Conservation (phyloP, 1,140 invertebrate genomes). For the Bombus polaris region DNA sequence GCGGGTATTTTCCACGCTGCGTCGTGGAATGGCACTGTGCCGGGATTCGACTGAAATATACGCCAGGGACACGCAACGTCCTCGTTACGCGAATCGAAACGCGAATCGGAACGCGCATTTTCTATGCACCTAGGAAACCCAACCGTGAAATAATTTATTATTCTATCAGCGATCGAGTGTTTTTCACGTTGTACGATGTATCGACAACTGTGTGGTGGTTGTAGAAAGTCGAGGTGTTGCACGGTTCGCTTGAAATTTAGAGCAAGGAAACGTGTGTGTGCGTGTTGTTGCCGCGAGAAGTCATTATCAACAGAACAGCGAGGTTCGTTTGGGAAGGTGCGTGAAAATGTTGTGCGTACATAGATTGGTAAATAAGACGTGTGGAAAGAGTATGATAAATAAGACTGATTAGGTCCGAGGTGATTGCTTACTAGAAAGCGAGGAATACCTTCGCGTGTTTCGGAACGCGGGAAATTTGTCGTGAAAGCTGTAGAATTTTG, state of each 20-base stretch:
- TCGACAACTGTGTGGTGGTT: background rate
- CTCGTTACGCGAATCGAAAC: slow-evolving; percentile 20
- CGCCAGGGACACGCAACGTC: slow-evolving; percentile 5
- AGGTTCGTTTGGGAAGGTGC: background rate
- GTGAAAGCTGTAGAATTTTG: slow-evolving; percentile 1
- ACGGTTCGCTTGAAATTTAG: slow-evolving; percentile 23
- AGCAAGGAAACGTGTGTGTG: background rate
- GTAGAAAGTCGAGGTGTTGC: slow-evolving; percentile 8
- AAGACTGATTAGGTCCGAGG: background rate
- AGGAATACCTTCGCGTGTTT: background rate
- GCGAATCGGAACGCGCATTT: background rate
- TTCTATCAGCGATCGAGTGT: background rate
- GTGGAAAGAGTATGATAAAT: background rate
- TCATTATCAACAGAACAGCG: background rate
- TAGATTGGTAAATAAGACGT: background rate
- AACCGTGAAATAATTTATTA: slow-evolving; percentile 2
- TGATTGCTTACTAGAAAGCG: background rate
- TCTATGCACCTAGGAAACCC: background rate
- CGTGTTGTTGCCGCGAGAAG: background rate
- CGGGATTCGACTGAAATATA: background rate
- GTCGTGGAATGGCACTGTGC: background rate
- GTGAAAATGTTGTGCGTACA: background rate
- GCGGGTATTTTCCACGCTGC: background rate
- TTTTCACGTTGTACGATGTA: background rate
- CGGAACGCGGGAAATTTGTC: background rate